Conservation (phyloP, 2,888 invertebrate genomes). For the Lapara coniferarum region DNA sequence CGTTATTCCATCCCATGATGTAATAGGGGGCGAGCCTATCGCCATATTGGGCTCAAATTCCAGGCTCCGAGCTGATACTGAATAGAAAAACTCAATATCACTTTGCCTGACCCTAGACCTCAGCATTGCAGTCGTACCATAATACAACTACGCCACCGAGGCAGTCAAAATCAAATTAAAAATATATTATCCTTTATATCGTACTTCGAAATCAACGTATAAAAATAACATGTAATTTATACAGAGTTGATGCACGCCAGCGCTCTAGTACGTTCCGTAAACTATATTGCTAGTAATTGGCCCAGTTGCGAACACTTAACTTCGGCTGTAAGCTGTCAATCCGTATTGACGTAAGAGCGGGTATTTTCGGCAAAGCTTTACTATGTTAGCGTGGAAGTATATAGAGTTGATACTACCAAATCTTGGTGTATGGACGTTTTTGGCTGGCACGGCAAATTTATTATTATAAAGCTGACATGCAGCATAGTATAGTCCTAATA, state of each 20-base stretch:
- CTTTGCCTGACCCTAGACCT: no score
- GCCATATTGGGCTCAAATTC: no score
- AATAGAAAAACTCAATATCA: no score
- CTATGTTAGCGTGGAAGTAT: neutral
- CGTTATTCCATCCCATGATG: no score
- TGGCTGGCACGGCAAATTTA: neutral
- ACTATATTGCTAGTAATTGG: neutral
- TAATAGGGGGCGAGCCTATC: no score
- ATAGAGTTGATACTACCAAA: constrained; percentile 11
- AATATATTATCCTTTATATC: no score
- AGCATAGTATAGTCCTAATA: no score
- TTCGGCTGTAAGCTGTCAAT: constrained; percentile 13
- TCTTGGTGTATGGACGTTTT: neutral
- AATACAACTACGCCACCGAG: no score
- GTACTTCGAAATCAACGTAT: neutral
- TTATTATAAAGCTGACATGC: no score
- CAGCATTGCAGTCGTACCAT: no score
- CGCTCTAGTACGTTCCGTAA: neutral
- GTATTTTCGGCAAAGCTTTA: constrained; percentile 21
- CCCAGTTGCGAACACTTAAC: neutral
- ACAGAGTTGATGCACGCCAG: neutral
- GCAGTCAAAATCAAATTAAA: no score
- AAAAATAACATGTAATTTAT: neutral
- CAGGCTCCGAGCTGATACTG: no score
- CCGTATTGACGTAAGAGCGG: constrained; percentile 5